phyloP scores from a whole-genome alignment of 1,140 invertebrate species.

The Drosophila pseudoananassae region DNA sequence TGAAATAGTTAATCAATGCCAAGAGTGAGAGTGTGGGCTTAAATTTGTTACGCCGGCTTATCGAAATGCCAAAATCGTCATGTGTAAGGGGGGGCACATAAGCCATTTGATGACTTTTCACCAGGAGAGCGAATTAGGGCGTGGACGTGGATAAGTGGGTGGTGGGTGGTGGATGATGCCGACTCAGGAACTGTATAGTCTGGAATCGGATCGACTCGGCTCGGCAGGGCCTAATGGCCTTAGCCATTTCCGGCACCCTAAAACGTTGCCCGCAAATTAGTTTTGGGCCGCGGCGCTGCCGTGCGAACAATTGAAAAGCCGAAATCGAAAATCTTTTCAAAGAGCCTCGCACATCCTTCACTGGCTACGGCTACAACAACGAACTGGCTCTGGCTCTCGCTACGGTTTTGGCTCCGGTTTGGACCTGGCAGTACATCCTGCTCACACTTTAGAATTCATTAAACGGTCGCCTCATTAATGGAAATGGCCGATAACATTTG shows the following conservation, averaged over 20 bases:
- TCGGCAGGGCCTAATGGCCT: slow-evolving; percentile 66
- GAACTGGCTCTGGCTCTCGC: slow-evolving; percentile 12
- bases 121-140: slow-evolving; percentile 28
- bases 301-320: slow-evolving; percentile 77
- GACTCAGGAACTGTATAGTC: neutral
- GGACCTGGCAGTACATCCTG: slow-evolving; percentile 25
- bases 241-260: slow-evolving; percentile 76
- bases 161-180: neutral
- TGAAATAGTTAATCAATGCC: slow-evolving; percentile 77
- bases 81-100: slow-evolving; percentile 66
- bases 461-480: slow-evolving; percentile 80
- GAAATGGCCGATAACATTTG: slow-evolving; percentile 82
- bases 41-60: slow-evolving; percentile 77
- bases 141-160: neutral
- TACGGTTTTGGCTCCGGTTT: slow-evolving; percentile 1
- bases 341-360: slow-evolving; percentile 64
- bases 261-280: slow-evolving; percentile 80
- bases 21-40: slow-evolving; percentile 36
- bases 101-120: slow-evolving; percentile 69
- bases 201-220: slow-evolving; percentile 21
- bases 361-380: slow-evolving; percentile 20
- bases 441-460: slow-evolving; percentile 79
- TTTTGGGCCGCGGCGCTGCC: slow-evolving; percentile 64
- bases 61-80: slow-evolving; percentile 75
- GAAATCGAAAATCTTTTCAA: slow-evolving; percentile 80